These are phyloP conservation scores for Euzophera pinguis DNA, from an alignment of 2,888 invertebrate genomes.

Conservation along the genomic window DNA sequence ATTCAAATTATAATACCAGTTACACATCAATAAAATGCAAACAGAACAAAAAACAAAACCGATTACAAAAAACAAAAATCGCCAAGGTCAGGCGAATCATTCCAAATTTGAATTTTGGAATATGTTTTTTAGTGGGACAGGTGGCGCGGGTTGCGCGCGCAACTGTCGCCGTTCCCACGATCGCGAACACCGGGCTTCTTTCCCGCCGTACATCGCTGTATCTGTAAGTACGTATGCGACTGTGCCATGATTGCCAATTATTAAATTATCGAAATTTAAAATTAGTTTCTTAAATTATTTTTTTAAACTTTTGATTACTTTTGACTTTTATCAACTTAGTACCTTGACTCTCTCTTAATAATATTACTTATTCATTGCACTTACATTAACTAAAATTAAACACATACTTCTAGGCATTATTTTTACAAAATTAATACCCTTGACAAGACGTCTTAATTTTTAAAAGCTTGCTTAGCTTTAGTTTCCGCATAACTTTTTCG, in stretches of 20 bases:
- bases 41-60: conserved; percentile 22
- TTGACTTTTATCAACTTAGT: background rate
- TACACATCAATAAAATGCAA: background rate
- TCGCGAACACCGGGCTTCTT: conserved; percentile 61
- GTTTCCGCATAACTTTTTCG: background rate
- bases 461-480: too few species aligned
- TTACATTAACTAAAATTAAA: too few species aligned
- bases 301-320: background rate
- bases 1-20: background rate
- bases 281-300: conserved; percentile 1
- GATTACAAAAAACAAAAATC: conserved; percentile 22
- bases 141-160: conserved; percentile 55
- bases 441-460: too few species aligned
- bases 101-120: conserved; percentile 69
- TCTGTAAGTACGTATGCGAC: conserved; percentile 35
- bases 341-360: background rate
- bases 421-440: too few species aligned
- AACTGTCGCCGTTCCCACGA: conserved; percentile 77
- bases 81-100: conserved; percentile 66
- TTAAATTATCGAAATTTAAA: conserved; percentile 44
- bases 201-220: conserved; percentile 34
- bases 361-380: background rate
- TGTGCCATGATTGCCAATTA: conserved; percentile 72
- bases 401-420: too few species aligned
- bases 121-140: conserved; percentile 68